Percentiles rank a stretch among this genome's conserved stretches.
Evolutionary conservation across 2,888 invertebrate genomes (phyloP).

Genomic region (Himalopsyche tibetana): DNA sequence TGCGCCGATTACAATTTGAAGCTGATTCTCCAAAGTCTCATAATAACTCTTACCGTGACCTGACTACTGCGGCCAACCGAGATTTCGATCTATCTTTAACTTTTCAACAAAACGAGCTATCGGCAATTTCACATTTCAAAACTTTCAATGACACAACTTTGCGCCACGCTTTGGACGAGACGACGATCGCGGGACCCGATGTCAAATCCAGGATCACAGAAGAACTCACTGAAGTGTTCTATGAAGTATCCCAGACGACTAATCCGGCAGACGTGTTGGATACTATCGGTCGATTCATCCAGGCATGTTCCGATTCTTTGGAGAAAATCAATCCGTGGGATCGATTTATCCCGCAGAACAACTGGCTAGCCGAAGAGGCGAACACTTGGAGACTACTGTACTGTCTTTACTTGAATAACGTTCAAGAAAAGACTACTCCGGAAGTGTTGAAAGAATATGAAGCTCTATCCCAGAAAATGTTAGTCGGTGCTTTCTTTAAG

Average conservation of each 20-base stretch:
- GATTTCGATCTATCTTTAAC: constrained; percentile 61
- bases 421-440: constrained; percentile 73
- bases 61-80: constrained; percentile 5
- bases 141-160: constrained; percentile 68
- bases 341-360: constrained; percentile 73
- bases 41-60: constrained; percentile 22
- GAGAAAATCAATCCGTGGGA: constrained; percentile 76
- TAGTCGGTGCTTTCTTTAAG: constrained; percentile 73
- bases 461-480: constrained; percentile 72
- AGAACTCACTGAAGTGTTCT: constrained; percentile 73
- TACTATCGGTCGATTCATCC: constrained; percentile 80
- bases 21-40: constrained; percentile 24
- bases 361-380: constrained; percentile 87
- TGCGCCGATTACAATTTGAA: constrained; percentile 45
- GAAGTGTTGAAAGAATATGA: constrained; percentile 74
- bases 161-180: constrained; percentile 50
- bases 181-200: constrained; percentile 45
- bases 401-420: constrained; percentile 88
- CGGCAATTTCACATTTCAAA: constrained; percentile 69
- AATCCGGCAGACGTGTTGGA: constrained; percentile 78
- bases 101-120: constrained; percentile 68
- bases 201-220: constrained; percentile 66
- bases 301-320: constrained; percentile 80
- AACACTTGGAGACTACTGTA: constrained; percentile 92
- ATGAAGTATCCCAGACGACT: constrained; percentile 74